phyloP scores from a whole-genome alignment of 2,113 vertebrate species.

The Scatophagus argus region DNA sequence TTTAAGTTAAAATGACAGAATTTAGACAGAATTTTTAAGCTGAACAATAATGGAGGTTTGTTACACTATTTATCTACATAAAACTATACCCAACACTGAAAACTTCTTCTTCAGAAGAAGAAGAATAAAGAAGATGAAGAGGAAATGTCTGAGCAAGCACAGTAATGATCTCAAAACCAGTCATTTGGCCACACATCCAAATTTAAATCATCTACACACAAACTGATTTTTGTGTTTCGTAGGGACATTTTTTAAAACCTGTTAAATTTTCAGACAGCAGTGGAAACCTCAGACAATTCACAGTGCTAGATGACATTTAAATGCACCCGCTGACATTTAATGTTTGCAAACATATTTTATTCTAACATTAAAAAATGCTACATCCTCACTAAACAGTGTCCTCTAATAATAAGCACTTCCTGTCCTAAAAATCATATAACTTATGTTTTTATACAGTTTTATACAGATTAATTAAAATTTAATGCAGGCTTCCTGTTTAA shows the following conservation, averaged over 20 bases:
- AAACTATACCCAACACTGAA: background rate
- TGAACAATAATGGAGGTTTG: background rate
- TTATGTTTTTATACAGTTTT: background rate
- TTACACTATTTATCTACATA: background rate
- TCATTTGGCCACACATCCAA: background rate
- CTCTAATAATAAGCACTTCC: background rate
- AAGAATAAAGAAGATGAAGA: background rate
- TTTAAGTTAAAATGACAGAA: no score
- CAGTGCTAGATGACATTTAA: conserved; percentile 3
- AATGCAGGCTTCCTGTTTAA: background rate
- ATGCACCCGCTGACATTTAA: conserved; percentile 21
- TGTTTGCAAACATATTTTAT: conserved; percentile 1
- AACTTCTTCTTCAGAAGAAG: background rate
- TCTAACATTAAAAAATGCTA: background rate
- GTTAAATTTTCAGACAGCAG: background rate
- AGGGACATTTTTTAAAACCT: background rate
- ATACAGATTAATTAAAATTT: background rate
- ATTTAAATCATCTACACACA: background rate
- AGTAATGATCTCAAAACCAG: background rate
- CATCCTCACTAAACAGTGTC: background rate
- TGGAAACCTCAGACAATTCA: conserved; percentile 4
- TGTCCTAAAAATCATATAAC: background rate
- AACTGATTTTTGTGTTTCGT: background rate
- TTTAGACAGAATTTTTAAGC: no score
- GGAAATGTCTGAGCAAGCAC: background rate